A percentile compares a stretch with the other conserved stretches of the same genome.
These are phyloP conservation scores for Sternarchorhynchus goeldii DNA, from an alignment of 2,797 vertebrate genomes.

Conservation along the genomic window DNA sequence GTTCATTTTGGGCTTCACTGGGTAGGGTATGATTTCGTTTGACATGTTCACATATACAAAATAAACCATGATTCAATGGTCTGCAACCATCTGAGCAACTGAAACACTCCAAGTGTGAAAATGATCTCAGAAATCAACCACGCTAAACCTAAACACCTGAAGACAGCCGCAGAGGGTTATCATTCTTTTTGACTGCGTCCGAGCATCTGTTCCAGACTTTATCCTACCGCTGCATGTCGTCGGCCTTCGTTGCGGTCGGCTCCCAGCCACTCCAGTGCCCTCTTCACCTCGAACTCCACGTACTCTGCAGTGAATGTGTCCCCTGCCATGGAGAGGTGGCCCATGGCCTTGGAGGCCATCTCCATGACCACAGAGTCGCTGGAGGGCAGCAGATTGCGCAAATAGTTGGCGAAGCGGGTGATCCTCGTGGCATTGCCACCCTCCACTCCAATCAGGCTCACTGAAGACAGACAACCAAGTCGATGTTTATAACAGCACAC, in stretches of 20 bases:
- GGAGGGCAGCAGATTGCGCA: conserved; percentile 95
- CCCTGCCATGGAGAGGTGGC: conserved; percentile 94
- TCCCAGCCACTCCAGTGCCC: conserved; percentile 96
- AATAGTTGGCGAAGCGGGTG: conserved; percentile 96
- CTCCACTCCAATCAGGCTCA: conserved; percentile 96
- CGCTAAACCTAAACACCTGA: too few species aligned
- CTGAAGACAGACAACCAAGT: conserved; percentile 65
- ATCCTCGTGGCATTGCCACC: conserved; percentile 96
- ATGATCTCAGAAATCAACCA: too few species aligned
- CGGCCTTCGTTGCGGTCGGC: conserved; percentile 96
- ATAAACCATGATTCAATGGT: too few species aligned
- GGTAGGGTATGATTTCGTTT: too few species aligned
- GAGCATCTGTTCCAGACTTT: neutral
- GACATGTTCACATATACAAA: too few species aligned
- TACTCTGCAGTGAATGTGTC: conserved; percentile 98
- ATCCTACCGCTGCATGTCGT: conserved; percentile 92
- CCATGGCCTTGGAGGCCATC: conserved; percentile 98
- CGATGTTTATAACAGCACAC: neutral
- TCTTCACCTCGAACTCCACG: conserved; percentile 98
- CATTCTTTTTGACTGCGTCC: neutral
- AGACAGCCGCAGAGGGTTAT: too few species aligned
- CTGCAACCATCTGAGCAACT: too few species aligned
- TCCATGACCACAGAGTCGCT: conserved; percentile 97
- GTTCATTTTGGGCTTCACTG: too few species aligned
- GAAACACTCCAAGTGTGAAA: too few species aligned